Evolutionary conservation across 1,140 invertebrate species (phyloP), one percentile per base, ranked within the genome.

Genomic region (Hormaphis cornu): DNA sequence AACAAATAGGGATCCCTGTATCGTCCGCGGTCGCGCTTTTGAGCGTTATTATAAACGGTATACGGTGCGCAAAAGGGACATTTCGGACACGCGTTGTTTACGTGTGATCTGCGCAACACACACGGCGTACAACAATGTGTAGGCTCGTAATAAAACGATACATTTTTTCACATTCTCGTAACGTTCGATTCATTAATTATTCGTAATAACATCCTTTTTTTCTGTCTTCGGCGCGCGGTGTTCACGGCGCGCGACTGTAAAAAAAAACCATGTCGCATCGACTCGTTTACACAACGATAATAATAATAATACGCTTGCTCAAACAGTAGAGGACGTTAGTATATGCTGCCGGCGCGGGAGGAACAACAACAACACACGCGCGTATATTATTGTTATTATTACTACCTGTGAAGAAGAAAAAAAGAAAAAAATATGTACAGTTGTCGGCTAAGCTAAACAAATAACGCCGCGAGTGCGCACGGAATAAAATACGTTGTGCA

Each of bases 381-480:
- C n/a, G n/a, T n/a, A n/a, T n/a, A n/a, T n/a, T n/a, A n/a, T n/a
- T n/a, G n/a, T n/a, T n/a, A n/a, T n/a, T n/a, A n/a, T n/a, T n/a
- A n/a, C n/a, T n/a, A n/a, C n/a, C n/a, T n/a, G n/a, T n/a, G n/a
- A n/a, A n/a, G n/a, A n/a, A n/a, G n/a, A n/a, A n/a, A n/a, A n/a
- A n/a, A n/a, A n/a, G n/a, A 46, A 63, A n/a, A 63, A 30, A 44
- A 44, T 44, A 61, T n/a, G 22, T 63, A 66, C 20, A 50, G 61
- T 66, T 66, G 50, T 66, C 61, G 44, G 30, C 61, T 66, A 66
- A 66, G 44, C 61, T n/a, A 66, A 66, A 66, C 35, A 66, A n/a
- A 24, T 44, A n/a, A 63, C 59, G 28, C 42, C 24, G 46, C 37
- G 22, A n/a, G n/a, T n/a, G n/a, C n/a, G n/a, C n/a, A n/a, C n/a